Evolutionary conservation across 2,113 vertebrate species (phyloP).

Genomic region (Ammodytes dubius): DNA sequence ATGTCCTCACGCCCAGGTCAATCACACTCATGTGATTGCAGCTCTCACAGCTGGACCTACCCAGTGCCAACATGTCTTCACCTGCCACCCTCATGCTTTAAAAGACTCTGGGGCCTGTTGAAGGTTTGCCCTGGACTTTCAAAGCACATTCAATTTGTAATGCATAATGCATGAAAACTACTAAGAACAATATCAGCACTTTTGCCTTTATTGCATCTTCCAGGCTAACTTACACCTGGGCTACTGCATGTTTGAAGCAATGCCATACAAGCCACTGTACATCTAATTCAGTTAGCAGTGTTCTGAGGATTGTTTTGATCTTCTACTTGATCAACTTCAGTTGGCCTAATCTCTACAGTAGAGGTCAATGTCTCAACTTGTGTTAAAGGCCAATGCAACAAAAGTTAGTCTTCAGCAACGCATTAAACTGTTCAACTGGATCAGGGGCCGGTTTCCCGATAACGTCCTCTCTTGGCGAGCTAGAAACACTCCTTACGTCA

Average conservation of each 20-base stretch:
- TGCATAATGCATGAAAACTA: conserved; percentile 56
- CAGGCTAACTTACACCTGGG: conserved; percentile 1
- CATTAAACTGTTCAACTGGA: too few species aligned
- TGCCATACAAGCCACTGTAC: neutral
- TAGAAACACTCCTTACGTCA: too few species aligned
- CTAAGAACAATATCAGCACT: conserved; percentile 56
- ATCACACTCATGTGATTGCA: conserved; percentile 62
- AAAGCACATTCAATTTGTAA: conserved; percentile 44
- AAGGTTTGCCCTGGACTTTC: conserved; percentile 5
- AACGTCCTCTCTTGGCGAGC: too few species aligned
- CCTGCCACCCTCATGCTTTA: conserved; percentile 32
- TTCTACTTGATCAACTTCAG: neutral
- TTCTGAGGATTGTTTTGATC: neutral
- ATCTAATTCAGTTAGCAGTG: conserved; percentile 17
- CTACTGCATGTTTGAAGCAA: conserved; percentile 1
- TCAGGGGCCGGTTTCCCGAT: too few species aligned
- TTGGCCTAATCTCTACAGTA: neutral
- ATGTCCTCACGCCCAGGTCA: conserved; percentile 55
- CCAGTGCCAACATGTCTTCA: conserved; percentile 43
- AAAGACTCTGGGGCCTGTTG: neutral
- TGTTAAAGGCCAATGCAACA: too few species aligned
- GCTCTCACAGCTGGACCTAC: conserved; percentile 35
- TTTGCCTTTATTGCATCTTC: conserved; percentile 48
- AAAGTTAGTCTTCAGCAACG: too few species aligned
- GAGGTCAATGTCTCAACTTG: neutral